phyloP scores from a whole-genome alignment of 35 echinoderm and acorn worm species.

The Apostichopus californicus region DNA sequence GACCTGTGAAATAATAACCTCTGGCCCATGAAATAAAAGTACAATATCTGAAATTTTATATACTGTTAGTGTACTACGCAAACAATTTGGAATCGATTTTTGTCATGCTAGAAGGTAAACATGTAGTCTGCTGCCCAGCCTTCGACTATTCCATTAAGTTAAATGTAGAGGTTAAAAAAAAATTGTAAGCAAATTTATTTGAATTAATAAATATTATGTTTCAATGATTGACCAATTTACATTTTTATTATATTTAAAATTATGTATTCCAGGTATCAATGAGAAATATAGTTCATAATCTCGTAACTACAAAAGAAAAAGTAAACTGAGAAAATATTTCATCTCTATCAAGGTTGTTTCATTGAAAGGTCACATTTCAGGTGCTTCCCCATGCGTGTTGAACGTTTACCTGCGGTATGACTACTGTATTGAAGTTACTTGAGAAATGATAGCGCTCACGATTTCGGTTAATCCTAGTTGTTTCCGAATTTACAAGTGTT shows the following conservation, averaged over 20 bases:
- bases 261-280: too few species aligned
- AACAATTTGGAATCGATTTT: not conserved
- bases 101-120: conserved; percentile 6
- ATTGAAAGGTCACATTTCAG: not conserved
- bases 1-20: not conserved
- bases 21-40: not conserved
- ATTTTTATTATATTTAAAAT: too few species aligned
- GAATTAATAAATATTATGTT: too few species aligned
- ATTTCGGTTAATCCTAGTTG: too few species aligned
- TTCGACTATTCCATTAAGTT: conserved; percentile 22
- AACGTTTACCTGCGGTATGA: not conserved
- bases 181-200: not conserved
- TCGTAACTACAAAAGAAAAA: too few species aligned
- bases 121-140: not conserved
- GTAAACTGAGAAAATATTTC: not conserved
- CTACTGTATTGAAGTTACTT: too few species aligned
- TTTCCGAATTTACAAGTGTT: too few species aligned
- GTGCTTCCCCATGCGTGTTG: conserved; percentile 19
- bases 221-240: too few species aligned
- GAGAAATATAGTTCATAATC: too few species aligned
- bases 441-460: too few species aligned
- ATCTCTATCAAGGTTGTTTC: not conserved
- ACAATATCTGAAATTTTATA: not conserved
- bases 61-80: not conserved
- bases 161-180: not conserved